Conservation (phyloP, 2,797 vertebrate genomes). For the Mormyrops boulengeri region DNA sequence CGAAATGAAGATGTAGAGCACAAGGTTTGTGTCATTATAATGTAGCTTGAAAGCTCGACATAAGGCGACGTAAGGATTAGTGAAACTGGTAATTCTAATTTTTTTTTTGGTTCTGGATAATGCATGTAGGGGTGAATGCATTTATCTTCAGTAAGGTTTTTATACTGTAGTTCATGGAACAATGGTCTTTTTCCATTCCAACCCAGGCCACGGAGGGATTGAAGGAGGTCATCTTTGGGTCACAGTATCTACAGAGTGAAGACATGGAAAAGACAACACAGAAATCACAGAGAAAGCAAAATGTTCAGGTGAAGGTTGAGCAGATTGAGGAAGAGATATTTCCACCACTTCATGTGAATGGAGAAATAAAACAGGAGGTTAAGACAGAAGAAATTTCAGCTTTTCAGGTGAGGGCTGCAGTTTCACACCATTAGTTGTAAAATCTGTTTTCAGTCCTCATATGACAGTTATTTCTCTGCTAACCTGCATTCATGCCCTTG, state of each 20-base stretch:
- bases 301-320: not conserved
- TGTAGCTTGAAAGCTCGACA: not conserved
- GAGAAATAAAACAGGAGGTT: not conserved
- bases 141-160: not conserved
- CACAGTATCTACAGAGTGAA: not conserved
- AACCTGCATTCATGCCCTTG: not conserved
- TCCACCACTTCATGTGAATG: not conserved
- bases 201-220: not conserved
- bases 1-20: not conserved
- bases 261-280: not conserved
- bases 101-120: not conserved
- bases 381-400: not conserved
- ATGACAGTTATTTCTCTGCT: not conserved
- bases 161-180: not conserved
- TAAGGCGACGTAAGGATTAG: not conserved
- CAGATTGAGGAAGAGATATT: slow-evolving; percentile 13
- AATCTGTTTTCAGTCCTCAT: not conserved
- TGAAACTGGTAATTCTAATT: not conserved
- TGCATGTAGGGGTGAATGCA: not conserved
- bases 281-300: not conserved
- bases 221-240: not conserved
- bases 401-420: slow-evolving; percentile 1
- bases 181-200: not conserved
- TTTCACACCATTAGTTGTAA: not conserved
- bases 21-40: slow-evolving; percentile 10